Percentiles rank a stretch among this genome's conserved stretches.
Evolutionary conservation across 1,140 invertebrate genomes (phyloP).

Genomic region (Drosophila pallidifrons): DNA sequence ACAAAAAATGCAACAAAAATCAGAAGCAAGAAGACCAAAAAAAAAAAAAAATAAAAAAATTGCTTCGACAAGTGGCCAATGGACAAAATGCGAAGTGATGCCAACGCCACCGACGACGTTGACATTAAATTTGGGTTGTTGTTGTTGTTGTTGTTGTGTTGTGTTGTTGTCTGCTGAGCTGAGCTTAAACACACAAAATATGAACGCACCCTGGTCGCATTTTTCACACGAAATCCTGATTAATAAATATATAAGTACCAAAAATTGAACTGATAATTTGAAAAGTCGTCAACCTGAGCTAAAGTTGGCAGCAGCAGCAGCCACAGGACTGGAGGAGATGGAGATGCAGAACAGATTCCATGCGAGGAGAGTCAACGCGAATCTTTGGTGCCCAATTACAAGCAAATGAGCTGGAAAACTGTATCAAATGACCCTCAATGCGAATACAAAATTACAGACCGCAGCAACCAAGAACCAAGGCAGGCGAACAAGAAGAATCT

Average conservation of each 20-base stretch:
- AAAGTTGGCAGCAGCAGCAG: constrained; percentile 39
- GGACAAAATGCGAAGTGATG: constrained; percentile 69
- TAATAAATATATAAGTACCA: constrained; percentile 78
- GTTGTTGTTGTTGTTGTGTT: constrained; percentile 8
- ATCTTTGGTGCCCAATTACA: constrained; percentile 78
- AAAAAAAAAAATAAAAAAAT: constrained; percentile 24
- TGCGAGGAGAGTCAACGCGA: constrained; percentile 62
- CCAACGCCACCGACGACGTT: constrained; percentile 81
- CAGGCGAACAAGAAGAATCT: constrained; percentile 54
- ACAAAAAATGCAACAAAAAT: constrained; percentile 24
- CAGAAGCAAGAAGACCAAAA: constrained; percentile 25
- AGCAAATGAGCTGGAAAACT: constrained; percentile 84
- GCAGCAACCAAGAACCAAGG: constrained; percentile 43
- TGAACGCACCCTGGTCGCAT: constrained; percentile 57
- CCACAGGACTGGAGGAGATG: background rate
- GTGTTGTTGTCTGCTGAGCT: constrained; percentile 58
- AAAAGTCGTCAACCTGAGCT: constrained; percentile 81
- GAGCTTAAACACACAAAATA: constrained; percentile 59
- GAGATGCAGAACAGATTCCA: constrained; percentile 40
- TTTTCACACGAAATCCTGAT: constrained; percentile 83
- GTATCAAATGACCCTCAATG: constrained; percentile 82
- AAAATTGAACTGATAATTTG: constrained; percentile 80
- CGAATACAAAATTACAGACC: constrained; percentile 79
- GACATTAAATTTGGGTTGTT: constrained; percentile 66
- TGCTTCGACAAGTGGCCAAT: constrained; percentile 27